Evolutionary conservation across 2,797 vertebrate genomes (phyloP).

Genomic region (Myotis myotis): DNA sequence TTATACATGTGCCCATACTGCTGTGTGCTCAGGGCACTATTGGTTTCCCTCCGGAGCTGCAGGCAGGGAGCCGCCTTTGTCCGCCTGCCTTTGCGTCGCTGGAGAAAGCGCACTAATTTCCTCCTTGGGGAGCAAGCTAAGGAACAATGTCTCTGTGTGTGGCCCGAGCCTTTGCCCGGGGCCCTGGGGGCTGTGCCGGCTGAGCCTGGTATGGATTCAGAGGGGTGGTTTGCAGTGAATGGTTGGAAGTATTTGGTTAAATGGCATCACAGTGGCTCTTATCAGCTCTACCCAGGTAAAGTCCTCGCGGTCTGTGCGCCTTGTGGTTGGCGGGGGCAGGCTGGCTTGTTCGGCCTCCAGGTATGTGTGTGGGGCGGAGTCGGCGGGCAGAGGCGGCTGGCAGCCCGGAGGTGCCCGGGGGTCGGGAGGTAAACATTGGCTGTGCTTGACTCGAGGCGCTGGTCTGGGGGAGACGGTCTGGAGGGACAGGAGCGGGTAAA

Average conservation of each 20-base stretch:
- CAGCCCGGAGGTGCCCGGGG: background rate
- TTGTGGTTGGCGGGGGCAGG: slow-evolving; percentile 38
- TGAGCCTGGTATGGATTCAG: slow-evolving; percentile 92
- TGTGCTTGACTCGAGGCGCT: accelerated
- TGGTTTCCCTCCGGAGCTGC: slow-evolving; percentile 82
- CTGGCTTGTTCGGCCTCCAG: slow-evolving; percentile 32
- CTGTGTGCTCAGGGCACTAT: slow-evolving; percentile 84
- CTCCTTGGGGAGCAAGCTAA: slow-evolving; percentile 30
- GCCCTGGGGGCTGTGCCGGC: slow-evolving; percentile 61
- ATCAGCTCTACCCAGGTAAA: slow-evolving; percentile 97
- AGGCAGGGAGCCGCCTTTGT: slow-evolving; percentile 67
- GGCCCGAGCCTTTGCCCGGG: slow-evolving; percentile 45
- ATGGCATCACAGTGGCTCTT: slow-evolving; percentile 96
- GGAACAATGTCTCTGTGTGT: slow-evolving; percentile 69
- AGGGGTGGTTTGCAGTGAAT: slow-evolving; percentile 91
- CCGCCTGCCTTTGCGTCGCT: slow-evolving; percentile 32
- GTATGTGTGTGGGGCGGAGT: background rate
- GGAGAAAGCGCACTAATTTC: slow-evolving; percentile 35
- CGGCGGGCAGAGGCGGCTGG: accelerated
- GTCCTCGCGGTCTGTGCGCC: background rate
- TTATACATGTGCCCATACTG: slow-evolving; percentile 90
- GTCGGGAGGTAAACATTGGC: background rate
- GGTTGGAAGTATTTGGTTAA: slow-evolving; percentile 91
- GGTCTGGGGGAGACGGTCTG: background rate
- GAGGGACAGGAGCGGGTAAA: background rate